phyloP scores from a whole-genome alignment of 2,888 invertebrate species.

The Drosophila maculinotata region DNA sequence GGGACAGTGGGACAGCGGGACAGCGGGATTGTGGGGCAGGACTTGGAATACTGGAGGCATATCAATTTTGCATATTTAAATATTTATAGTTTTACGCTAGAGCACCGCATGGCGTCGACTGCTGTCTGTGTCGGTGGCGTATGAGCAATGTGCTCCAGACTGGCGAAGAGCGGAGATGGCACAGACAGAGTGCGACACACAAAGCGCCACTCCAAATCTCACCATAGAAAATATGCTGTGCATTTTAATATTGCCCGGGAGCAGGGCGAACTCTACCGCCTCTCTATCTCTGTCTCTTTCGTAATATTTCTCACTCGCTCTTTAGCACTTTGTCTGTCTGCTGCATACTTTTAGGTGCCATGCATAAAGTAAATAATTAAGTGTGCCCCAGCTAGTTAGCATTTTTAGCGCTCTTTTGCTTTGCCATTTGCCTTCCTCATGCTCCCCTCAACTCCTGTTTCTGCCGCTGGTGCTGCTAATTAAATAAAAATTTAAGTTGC shows the following conservation, averaged over 20 bases:
- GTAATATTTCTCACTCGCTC: slow-evolving; percentile 3
- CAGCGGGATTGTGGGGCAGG: not conserved
- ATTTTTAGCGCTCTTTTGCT: slow-evolving; percentile 54
- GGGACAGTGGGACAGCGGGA: not conserved
- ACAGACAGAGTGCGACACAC: slow-evolving; percentile 51
- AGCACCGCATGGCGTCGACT: slow-evolving; percentile 60
- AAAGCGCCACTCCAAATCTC: slow-evolving; percentile 69
- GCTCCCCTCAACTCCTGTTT: not conserved
- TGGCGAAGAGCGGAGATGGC: slow-evolving; percentile 4
- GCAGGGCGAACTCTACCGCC: slow-evolving; percentile 8
- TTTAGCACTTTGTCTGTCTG: slow-evolving; percentile 41
- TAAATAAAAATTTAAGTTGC: slow-evolving; percentile 76
- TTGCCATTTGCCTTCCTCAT: slow-evolving; percentile 6
- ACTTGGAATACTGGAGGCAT: slow-evolving; percentile 38
- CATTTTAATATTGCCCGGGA: slow-evolving; percentile 66
- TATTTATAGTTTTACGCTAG: slow-evolving; percentile 74
- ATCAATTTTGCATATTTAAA: slow-evolving; percentile 78
- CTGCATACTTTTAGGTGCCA: slow-evolving; percentile 72
- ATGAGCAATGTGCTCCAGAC: slow-evolving; percentile 54
- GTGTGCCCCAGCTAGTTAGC: slow-evolving; percentile 67
- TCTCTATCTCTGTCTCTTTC: not conserved
- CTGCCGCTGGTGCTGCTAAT: slow-evolving; percentile 49
- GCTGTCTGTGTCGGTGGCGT: slow-evolving; percentile 43
- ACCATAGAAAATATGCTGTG: slow-evolving; percentile 73
- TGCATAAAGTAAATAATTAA: slow-evolving; percentile 80